Base-by-base conservation (phyloP, 2,888 invertebrate genomes). In the Synanthedon vespiformis region DNA sequence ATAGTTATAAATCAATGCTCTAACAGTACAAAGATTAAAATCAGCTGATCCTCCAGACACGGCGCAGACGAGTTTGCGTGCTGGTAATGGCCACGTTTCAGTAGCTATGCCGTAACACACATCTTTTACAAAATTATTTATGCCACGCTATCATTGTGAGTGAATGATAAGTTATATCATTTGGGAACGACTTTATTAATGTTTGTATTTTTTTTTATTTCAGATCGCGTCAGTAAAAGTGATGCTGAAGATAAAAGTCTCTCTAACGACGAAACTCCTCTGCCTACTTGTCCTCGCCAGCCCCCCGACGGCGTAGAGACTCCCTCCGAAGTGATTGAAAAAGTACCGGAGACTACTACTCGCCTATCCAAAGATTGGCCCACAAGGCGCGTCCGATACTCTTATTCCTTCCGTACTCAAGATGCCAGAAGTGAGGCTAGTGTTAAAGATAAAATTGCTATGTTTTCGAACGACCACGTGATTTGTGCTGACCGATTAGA, bases 301-400 rank as follows among this genome's bases (percentile, higher is more conserved):
- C 94, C 94, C 60, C 94, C 94, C 48, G 94, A 94, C 77, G 94
- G 94, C 64, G 93, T 94, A 77, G 94, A 94, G 77, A 94, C 94
- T 74, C 94, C 94, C 53, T 86, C 89, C 50, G 92, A 91, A 63
- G 91, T 89, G 63, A 87, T 91, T 63, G 93, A 93, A 71, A 83
- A 85, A 65, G 72, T 69, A 40, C 80, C 78, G 2, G 84, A 85
- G 57, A 74, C 82, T 57, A 68, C 80, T 54, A 77, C 83, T 27
- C 73, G 80, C 48, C 57, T 82, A 47, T 72, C 78, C 1, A 53
- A 70, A 3, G 73, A 70, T 18, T 80, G 75, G 80, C 69, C 69
- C n/a, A 65, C 62, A 51, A 62, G 69, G 50, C 76, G 87, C 22
- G 69, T 80, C 52, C 76, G 85, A 27, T 79, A 74, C 57, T 80